A percentile compares a stretch with the other conserved stretches of the same genome.
Evolutionary conservation across 1,140 invertebrate genomes (phyloP).

Genomic region (Myzus persicae): DNA sequence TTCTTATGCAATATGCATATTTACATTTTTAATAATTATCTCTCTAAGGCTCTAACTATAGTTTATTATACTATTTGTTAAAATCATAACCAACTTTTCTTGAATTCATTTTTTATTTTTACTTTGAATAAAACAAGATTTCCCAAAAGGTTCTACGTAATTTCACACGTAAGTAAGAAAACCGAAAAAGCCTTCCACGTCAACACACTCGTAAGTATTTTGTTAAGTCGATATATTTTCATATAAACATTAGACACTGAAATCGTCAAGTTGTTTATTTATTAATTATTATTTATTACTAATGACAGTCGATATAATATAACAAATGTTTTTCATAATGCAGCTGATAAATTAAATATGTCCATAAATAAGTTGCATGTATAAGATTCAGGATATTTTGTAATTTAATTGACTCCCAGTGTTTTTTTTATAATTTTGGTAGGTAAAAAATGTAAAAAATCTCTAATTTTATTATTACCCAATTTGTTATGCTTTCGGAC

Average conservation of each 20-base stretch:
- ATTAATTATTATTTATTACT: not conserved
- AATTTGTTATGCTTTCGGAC: not conserved
- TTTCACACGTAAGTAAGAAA: not conserved
- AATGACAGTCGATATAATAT: not conserved
- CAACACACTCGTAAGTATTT: not conserved
- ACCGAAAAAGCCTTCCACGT: not conserved
- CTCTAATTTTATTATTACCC: not conserved
- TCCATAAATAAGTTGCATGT: not conserved
- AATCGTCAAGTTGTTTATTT: not conserved
- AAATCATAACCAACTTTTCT: not conserved
- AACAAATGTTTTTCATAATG: not conserved
- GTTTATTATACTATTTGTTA: not conserved
- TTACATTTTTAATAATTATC: constrained; percentile 11
- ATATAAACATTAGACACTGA: not conserved
- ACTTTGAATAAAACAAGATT: not conserved
- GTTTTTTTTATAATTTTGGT: not conserved
- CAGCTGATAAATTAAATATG: not conserved
- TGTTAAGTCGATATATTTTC: not conserved
- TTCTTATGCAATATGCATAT: not conserved
- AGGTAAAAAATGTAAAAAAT: no score
- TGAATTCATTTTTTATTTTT: not conserved
- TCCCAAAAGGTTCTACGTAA: not conserved
- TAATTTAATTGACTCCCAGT: not conserved
- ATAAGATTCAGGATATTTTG: not conserved
- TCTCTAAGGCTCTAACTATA: not conserved